These are phyloP conservation scores for Clitarchus hookeri DNA, from an alignment of 2,888 invertebrate species.

Conservation along the genomic window DNA sequence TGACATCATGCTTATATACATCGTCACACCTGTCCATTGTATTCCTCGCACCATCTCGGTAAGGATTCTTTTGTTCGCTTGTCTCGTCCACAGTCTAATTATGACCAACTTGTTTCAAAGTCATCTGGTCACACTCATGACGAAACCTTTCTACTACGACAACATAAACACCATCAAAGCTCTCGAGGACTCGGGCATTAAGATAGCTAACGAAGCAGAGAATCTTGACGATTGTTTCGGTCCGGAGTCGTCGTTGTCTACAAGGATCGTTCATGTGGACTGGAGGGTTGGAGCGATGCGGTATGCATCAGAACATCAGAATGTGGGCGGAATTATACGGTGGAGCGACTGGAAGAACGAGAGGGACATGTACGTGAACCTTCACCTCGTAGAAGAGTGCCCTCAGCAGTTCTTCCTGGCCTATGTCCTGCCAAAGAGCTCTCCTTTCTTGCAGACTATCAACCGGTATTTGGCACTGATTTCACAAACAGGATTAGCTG, in stretches of 20 bases:
- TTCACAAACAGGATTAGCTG: constrained; percentile 31
- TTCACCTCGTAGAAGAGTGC: constrained; percentile 56
- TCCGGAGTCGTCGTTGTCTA: background rate
- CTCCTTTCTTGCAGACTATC: constrained; percentile 53
- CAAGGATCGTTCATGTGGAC: constrained; percentile 3
- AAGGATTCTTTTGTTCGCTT: constrained; percentile 37
- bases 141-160: constrained; percentile 53
- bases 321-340: background rate
- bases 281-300: background rate
- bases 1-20: background rate
- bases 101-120: constrained; percentile 55
- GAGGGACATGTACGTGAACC: background rate
- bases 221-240: background rate
- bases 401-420: constrained; percentile 54
- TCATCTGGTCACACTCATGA: constrained; percentile 54
- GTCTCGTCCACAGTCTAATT: constrained; percentile 53
- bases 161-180: constrained; percentile 51
- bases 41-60: background rate
- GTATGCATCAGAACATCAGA: background rate
- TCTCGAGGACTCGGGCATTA: background rate
- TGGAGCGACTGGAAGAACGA: background rate
- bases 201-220: background rate
- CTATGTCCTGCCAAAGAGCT: constrained; percentile 55
- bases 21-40: background rate
- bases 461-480: constrained; percentile 45